Evolutionary conservation across 1,140 invertebrate genomes (phyloP).

Genomic region (Zaprionus taronus): DNA sequence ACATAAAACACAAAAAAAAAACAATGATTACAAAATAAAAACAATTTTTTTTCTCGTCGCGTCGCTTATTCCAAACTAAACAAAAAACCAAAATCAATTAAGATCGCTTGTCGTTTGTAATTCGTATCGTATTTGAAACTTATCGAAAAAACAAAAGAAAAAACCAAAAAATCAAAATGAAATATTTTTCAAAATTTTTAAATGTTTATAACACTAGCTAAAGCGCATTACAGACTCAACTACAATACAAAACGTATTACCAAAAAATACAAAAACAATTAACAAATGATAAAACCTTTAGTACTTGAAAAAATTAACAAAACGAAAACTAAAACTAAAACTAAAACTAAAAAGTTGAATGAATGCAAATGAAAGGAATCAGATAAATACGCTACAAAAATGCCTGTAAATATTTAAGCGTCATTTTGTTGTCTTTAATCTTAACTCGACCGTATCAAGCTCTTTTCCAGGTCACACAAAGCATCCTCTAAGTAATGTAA

Average conservation of each 20-base stretch:
- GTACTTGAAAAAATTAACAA: conserved; percentile 59
- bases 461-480: conserved; percentile 52
- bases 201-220: conserved; percentile 72
- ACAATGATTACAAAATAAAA: conserved; percentile 18
- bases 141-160: conserved; percentile 23
- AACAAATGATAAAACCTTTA: conserved; percentile 39
- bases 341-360: conserved; percentile 16
- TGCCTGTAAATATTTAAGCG: conserved; percentile 75
- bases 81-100: conserved; percentile 22
- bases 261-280: conserved; percentile 2
- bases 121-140: conserved; percentile 40
- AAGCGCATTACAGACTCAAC: conserved; percentile 47
- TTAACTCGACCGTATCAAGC: conserved; percentile 22
- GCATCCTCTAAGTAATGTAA: conserved; percentile 35
- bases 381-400: conserved; percentile 57
- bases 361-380: conserved; percentile 4
- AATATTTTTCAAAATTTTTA: conserved; percentile 79
- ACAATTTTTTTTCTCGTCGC: conserved; percentile 57
- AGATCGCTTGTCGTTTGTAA: conserved; percentile 53
- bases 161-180: conserved; percentile 65
- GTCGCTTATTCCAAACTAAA: conserved; percentile 53
- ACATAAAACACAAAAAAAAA: conserved; percentile 4
- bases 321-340: conserved; percentile 24
- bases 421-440: conserved; percentile 38
- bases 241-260: background rate